Conservation (phyloP, 92 coral and sea anemone species). For the Epizoanthus fatuus region DNA sequence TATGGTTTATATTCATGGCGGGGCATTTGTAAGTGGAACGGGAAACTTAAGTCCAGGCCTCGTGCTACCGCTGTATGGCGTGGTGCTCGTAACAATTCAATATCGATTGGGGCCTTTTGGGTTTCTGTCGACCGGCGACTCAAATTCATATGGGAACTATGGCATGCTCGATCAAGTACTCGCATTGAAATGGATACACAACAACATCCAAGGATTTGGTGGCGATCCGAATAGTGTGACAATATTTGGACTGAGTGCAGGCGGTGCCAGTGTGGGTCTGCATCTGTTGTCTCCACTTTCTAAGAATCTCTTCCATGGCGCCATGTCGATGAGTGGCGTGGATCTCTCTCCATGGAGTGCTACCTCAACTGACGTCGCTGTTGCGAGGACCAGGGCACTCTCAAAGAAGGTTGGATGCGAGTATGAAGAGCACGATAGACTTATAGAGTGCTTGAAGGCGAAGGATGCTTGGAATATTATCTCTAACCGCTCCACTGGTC, state of each 20-base stretch:
- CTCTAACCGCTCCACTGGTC: background rate
- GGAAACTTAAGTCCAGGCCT: background rate
- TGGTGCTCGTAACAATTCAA: conserved; percentile 10
- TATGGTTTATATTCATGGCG: conserved; percentile 24
- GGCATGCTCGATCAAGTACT: conserved; percentile 24
- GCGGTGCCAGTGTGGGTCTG: conserved; percentile 22
- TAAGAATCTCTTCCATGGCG: background rate
- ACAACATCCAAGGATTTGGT: background rate
- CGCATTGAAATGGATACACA: conserved; percentile 13
- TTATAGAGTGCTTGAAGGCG: too few species aligned
- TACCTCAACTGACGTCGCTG: too few species aligned
- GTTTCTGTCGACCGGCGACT: conserved; percentile 13
- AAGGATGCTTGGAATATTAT: too few species aligned
- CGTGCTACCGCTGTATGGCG: background rate
- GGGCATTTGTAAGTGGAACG: background rate
- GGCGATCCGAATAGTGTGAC: conserved; percentile 11
- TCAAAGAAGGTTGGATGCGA: too few species aligned
- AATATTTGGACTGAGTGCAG: conserved; percentile 30
- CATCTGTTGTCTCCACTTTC: conserved; percentile 14
- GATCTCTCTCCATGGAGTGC: background rate
- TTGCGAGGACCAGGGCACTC: too few species aligned
- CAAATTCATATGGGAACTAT: background rate
- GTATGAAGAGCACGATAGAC: too few species aligned
- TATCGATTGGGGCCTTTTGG: conserved; percentile 15
- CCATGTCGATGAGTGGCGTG: conserved; percentile 6